Conservation (phyloP, 2,113 vertebrate species). For the Chaenocephalus aceratus region DNA sequence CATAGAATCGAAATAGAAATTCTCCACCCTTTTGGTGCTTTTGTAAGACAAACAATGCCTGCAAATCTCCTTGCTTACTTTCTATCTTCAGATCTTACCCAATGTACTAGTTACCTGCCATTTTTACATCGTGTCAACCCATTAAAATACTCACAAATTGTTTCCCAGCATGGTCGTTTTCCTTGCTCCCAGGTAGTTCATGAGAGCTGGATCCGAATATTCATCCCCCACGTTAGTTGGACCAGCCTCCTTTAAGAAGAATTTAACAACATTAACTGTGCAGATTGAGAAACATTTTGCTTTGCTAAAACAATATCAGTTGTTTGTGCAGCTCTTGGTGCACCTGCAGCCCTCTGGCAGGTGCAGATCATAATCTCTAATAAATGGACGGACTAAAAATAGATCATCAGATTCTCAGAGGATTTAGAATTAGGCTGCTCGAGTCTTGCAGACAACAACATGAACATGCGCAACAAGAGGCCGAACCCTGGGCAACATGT, state of each 20-base stretch:
- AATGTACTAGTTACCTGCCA: neutral
- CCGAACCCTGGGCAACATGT: slow-evolving; percentile 51
- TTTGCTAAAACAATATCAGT: neutral
- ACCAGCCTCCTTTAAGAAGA: slow-evolving; percentile 89
- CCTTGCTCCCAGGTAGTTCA: slow-evolving; percentile 91
- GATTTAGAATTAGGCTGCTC: slow-evolving; percentile 41
- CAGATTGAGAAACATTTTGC: neutral
- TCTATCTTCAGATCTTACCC: neutral
- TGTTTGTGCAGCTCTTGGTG: slow-evolving; percentile 6
- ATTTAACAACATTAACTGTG: neutral
- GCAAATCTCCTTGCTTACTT: neutral
- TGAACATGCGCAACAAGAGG: slow-evolving; percentile 36
- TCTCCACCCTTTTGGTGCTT: neutral
- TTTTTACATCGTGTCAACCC: neutral
- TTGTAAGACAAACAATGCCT: neutral
- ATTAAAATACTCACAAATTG: slow-evolving; percentile 91
- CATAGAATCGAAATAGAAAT: neutral
- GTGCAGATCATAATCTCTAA: slow-evolving; percentile 63
- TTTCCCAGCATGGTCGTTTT: slow-evolving; percentile 93
- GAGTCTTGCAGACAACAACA: slow-evolving; percentile 23
- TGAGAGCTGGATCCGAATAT: slow-evolving; percentile 89
- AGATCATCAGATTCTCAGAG: slow-evolving; percentile 51
- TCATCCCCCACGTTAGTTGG: slow-evolving; percentile 96
- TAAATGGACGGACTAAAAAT: slow-evolving; percentile 64
- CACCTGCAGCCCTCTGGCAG: slow-evolving; percentile 56